Evolutionary conservation across 1,140 invertebrate genomes (phyloP).

Genomic region (Macrobrachium rosenbergii): DNA sequence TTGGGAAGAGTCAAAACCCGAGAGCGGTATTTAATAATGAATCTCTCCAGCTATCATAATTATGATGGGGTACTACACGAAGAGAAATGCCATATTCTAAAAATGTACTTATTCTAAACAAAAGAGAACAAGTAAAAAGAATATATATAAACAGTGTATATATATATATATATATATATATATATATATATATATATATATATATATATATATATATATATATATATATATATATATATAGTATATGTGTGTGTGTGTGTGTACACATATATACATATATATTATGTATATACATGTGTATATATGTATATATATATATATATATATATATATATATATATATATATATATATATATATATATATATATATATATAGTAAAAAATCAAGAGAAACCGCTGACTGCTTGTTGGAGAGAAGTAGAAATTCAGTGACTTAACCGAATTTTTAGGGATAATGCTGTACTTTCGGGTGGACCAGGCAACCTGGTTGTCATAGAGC

Average conservation of each 20-base stretch:
- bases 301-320: constrained; percentile 21
- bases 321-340: constrained; percentile 5
- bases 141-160: constrained; percentile 24
- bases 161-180: constrained; percentile 22
- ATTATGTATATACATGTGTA: not conserved
- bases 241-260: not conserved
- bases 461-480: too few species aligned
- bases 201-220: constrained; percentile 10
- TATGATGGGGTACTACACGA: too few species aligned
- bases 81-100: too few species aligned
- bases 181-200: constrained; percentile 17
- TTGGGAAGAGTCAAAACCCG: too few species aligned
- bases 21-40: too few species aligned
- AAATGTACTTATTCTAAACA: too few species aligned
- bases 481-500: too few species aligned
- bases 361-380: constrained; percentile 20
- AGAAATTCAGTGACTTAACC: too few species aligned
- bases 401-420: too few species aligned
- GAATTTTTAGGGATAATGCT: too few species aligned
- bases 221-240: not conserved
- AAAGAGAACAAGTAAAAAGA: too few species aligned
- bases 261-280: constrained; percentile 1
- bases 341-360: constrained; percentile 16
- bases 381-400: not conserved
- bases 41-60: too few species aligned